These are phyloP conservation scores for Drosophila sproati DNA, from an alignment of 1,140 invertebrate species.

Conservation along the genomic window DNA sequence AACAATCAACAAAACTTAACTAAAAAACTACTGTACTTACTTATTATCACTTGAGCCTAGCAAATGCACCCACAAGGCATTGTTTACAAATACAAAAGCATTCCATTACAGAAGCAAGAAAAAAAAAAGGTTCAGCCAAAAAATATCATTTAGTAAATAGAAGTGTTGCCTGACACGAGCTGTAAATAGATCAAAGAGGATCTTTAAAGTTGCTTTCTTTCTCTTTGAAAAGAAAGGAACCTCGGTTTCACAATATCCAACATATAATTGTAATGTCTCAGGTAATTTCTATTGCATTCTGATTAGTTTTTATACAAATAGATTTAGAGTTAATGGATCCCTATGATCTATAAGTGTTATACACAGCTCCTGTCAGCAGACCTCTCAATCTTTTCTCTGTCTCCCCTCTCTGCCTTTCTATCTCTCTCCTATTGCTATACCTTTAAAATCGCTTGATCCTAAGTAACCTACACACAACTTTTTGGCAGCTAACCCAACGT, in stretches of 20 bases:
- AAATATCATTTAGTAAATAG: slow-evolving; percentile 73
- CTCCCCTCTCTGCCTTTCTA: background rate
- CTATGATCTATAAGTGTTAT: background rate
- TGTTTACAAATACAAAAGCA: slow-evolving; percentile 8
- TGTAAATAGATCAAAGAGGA: slow-evolving; percentile 10
- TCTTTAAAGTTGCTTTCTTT: background rate
- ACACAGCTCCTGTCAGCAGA: slow-evolving; percentile 22
- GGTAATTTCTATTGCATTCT: no score
- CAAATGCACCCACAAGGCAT: slow-evolving; percentile 35
- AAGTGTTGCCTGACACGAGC: slow-evolving; percentile 6
- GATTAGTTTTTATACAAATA: no score
- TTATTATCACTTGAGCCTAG: slow-evolving; percentile 7
- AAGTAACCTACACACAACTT: background rate
- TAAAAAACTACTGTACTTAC: background rate
- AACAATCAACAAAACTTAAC: slow-evolving; percentile 24
- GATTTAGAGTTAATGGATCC: no score
- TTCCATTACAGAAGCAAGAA: background rate
- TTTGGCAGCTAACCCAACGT: slow-evolving; percentile 18
- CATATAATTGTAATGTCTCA: no score
- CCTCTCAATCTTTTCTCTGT: background rate
- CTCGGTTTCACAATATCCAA: no score
- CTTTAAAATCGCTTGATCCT: background rate
- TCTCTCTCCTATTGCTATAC: background rate
- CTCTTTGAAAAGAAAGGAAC: background rate
- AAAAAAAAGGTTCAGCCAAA: slow-evolving; percentile 79